A percentile compares a stretch with the other conserved stretches of the same genome.
These are phyloP conservation scores for Acrocephalus kingi DNA, from an alignment of 2,113 vertebrate species.

Conservation along the genomic window DNA sequence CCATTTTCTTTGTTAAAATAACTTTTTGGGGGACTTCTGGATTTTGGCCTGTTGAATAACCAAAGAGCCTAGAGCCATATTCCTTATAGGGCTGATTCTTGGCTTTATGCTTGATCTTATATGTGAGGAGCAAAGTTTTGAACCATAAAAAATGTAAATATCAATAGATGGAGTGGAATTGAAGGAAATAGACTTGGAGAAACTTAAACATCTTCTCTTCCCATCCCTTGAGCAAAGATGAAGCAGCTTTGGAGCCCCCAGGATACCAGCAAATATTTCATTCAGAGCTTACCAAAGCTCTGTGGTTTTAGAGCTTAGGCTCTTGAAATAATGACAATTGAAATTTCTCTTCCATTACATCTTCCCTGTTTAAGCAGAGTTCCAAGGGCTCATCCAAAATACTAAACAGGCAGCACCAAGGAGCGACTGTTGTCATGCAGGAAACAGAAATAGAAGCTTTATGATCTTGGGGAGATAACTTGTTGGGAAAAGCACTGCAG, in stretches of 20 bases:
- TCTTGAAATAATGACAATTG: not conserved
- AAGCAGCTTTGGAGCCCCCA: not conserved
- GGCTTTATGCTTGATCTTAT: not conserved
- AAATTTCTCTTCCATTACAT: conserved; percentile 19
- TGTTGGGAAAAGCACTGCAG: not conserved
- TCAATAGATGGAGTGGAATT: not conserved
- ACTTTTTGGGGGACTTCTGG: not conserved
- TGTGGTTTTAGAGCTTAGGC: not conserved
- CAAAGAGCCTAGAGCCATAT: not conserved
- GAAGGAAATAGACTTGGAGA: not conserved
- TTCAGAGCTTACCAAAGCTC: not conserved
- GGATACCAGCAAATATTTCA: not conserved
- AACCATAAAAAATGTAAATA: not conserved
- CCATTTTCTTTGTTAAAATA: conserved; percentile 29
- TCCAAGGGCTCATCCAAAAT: not conserved
- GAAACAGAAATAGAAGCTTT: not conserved
- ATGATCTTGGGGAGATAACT: not conserved
- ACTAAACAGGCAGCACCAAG: not conserved
- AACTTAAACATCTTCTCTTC: not conserved
- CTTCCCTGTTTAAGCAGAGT: not conserved
- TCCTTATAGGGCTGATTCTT: not conserved
- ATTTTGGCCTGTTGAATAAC: not conserved
- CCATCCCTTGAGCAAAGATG: not conserved
- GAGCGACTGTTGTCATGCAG: not conserved
- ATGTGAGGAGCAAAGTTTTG: not conserved